A percentile compares a stretch with the other conserved stretches of the same genome.
phyloP scores from a whole-genome alignment of 2,888 invertebrate genomes.

The Heliconius sara region DNA sequence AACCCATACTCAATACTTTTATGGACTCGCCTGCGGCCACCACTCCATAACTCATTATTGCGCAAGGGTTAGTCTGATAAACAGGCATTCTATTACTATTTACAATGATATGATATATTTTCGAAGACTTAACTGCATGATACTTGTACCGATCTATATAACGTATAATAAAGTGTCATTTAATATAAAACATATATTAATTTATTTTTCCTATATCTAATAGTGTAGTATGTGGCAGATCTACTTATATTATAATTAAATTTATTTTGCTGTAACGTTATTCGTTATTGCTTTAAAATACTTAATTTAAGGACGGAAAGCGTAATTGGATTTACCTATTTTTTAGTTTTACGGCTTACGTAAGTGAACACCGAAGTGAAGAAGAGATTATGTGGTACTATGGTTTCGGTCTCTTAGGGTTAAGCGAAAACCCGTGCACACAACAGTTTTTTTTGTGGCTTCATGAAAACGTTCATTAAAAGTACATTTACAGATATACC shows the following conservation, averaged over 20 bases:
- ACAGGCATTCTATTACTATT: slow-evolving; percentile 63
- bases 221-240: background rate
- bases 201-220: background rate
- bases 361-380: slow-evolving; percentile 62
- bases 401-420: slow-evolving; percentile 81
- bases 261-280: background rate
- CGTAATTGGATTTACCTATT: slow-evolving; percentile 73
- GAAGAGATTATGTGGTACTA: slow-evolving; percentile 76
- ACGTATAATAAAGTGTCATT: background rate
- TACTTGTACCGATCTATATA: background rate
- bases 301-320: slow-evolving; percentile 38
- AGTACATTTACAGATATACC: background rate
- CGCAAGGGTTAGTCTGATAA: slow-evolving; percentile 71
- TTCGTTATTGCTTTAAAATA: background rate
- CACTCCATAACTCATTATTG: slow-evolving; percentile 79
- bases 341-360: slow-evolving; percentile 45
- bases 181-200: background rate
- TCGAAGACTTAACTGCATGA: background rate
- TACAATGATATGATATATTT: slow-evolving; percentile 43
- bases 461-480: slow-evolving; percentile 50
- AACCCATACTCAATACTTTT: slow-evolving; percentile 80
- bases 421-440: slow-evolving; percentile 58
- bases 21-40: slow-evolving; percentile 77
- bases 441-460: slow-evolving; percentile 60
- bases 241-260: background rate